Percentiles rank a stretch among this genome's conserved stretches.
Evolutionary conservation across 2,113 vertebrate species (phyloP).

Genomic region (Glareola pratincola): DNA sequence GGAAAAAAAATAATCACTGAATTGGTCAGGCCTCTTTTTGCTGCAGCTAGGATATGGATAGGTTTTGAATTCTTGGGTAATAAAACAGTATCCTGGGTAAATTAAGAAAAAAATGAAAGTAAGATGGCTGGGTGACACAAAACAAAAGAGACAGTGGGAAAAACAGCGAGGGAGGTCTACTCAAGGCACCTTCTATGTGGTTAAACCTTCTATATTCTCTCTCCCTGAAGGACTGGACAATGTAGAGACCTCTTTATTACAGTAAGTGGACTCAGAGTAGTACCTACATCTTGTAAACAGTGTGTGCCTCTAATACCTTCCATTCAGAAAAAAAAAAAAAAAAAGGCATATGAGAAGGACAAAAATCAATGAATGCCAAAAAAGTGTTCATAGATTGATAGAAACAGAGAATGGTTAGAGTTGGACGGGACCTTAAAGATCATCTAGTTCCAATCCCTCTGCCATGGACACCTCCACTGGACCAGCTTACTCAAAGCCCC

Average conservation of each 20-base stretch:
- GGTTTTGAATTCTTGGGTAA: not conserved
- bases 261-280: not conserved
- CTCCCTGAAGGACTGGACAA: not conserved
- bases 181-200: not conserved
- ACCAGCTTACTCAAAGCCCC: not conserved
- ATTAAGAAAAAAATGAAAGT: not conserved
- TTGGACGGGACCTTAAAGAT: not conserved
- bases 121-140: not conserved
- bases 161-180: not conserved
- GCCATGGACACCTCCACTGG: not conserved
- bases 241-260: not conserved
- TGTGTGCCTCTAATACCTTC: not conserved
- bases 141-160: not conserved
- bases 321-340: not conserved
- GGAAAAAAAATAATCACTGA: not conserved
- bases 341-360: not conserved
- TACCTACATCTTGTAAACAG: not conserved
- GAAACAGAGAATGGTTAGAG: not conserved
- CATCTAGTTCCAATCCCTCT: not conserved
- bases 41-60: not conserved
- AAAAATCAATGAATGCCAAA: not conserved
- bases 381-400: not conserved
- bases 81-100: not conserved
- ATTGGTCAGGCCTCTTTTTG: not conserved
- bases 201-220: not conserved